Conservation (phyloP, 2,113 vertebrate species). For the Pterocles burchelli region DNA sequence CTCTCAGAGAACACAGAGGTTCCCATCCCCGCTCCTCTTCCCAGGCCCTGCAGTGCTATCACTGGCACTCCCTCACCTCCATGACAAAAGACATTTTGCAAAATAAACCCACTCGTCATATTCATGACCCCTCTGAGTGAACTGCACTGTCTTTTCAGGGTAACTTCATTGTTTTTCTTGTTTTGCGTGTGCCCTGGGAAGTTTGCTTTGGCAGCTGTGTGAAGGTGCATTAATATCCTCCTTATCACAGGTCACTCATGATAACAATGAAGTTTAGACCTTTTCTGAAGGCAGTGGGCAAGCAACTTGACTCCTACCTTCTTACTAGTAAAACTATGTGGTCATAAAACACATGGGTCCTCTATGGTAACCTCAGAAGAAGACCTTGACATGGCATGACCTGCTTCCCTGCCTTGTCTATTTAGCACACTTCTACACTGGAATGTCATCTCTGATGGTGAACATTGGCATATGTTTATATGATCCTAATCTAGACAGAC, state of each 20-base stretch:
- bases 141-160: background rate
- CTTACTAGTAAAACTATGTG: background rate
- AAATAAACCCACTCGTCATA: background rate
- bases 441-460: background rate
- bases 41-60: background rate
- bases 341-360: background rate
- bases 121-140: background rate
- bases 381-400: background rate
- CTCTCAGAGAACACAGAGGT: fast-evolving
- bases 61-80: background rate
- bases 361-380: background rate
- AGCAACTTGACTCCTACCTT: background rate
- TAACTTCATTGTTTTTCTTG: background rate
- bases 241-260: background rate
- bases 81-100: background rate
- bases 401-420: background rate
- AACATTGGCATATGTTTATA: fast-evolving
- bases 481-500: background rate
- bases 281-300: background rate
- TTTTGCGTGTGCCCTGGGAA: background rate
- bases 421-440: background rate
- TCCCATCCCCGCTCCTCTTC: background rate
- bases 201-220: background rate
- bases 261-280: background rate
- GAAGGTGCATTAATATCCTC: background rate